Evolutionary conservation across 2,797 vertebrate genomes (phyloP).

Genomic region (Pelochelys cantorii): DNA sequence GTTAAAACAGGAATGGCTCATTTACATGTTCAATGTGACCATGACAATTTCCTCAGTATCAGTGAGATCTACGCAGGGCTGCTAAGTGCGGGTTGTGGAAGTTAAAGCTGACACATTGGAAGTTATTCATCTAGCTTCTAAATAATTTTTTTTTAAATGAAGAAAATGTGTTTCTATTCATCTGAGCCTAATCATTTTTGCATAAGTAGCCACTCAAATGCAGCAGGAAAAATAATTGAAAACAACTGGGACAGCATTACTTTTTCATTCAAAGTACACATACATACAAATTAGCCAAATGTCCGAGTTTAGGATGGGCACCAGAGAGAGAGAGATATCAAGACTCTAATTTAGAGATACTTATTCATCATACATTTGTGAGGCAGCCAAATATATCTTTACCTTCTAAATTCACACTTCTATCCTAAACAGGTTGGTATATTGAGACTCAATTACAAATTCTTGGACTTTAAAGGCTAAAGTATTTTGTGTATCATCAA

Average conservation of each 20-base stretch:
- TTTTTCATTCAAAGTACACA: conserved; percentile 37
- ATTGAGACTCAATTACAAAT: conserved; percentile 1
- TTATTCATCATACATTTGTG: conserved; percentile 33
- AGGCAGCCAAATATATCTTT: conserved; percentile 9
- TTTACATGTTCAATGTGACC: conserved; percentile 19
- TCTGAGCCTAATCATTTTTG: not conserved
- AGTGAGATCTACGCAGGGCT: conserved; percentile 20
- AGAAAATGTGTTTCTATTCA: not conserved
- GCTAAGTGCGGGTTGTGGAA: conserved; percentile 50
- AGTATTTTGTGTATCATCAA: not conserved
- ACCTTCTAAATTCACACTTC: conserved; percentile 23
- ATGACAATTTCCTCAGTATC: conserved; percentile 26
- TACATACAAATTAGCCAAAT: not conserved
- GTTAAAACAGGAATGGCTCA: conserved; percentile 24
- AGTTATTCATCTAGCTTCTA: not conserved
- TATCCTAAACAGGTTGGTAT: not conserved
- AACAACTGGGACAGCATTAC: not conserved
- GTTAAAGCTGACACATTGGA: conserved; percentile 28
- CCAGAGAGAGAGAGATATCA: conserved; percentile 41
- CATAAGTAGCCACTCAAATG: not conserved
- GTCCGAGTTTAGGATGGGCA: conserved; percentile 35
- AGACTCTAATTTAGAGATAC: conserved; percentile 21
- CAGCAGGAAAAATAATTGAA: conserved; percentile 24
- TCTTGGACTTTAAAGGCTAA: conserved; percentile 2
- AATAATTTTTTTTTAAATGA: not conserved